phyloP scores from a whole-genome alignment of 2,797 vertebrate species.

The Urocyon cinereoargenteus region DNA sequence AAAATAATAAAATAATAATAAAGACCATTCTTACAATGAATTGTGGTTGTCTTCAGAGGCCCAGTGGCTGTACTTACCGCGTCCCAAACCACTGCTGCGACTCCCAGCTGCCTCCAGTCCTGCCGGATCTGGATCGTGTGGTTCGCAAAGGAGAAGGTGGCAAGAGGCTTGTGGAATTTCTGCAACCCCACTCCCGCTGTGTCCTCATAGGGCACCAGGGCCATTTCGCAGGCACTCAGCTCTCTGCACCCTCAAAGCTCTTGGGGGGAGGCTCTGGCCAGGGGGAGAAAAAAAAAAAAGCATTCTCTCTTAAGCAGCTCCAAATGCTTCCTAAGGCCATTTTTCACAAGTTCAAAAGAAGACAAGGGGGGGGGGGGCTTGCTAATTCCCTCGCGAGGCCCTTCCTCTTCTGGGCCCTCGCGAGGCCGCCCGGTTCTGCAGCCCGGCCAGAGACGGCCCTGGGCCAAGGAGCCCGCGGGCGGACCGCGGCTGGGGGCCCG shows the following conservation, averaged over 20 bases:
- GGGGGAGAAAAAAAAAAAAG: neutral
- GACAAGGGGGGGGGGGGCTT: neutral
- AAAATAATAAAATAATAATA: neutral
- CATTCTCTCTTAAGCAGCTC: neutral
- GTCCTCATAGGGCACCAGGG: constrained; percentile 87
- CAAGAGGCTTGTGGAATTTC: constrained; percentile 92
- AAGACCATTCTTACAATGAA: neutral
- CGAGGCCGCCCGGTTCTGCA: neutral
- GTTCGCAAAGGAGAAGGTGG: constrained; percentile 91
- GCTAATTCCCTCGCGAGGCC: neutral
- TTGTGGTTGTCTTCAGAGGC: neutral
- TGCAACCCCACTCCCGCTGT: constrained; percentile 87
- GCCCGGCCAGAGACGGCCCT: neutral
- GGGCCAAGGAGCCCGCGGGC: neutral
- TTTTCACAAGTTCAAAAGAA: neutral
- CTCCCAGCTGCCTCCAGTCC: constrained; percentile 95
- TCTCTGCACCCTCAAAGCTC: constrained; percentile 38
- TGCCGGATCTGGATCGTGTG: constrained; percentile 91
- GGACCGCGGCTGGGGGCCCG: neutral
- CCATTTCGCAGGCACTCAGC: constrained; percentile 78
- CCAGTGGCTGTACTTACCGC: constrained; percentile 89
- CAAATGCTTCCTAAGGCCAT: neutral
- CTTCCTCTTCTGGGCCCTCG: neutral
- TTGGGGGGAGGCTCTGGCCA: neutral
- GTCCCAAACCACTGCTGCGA: constrained; percentile 97